phyloP scores from a whole-genome alignment of 2,888 invertebrate genomes.

The Stratiomys singularior region DNA sequence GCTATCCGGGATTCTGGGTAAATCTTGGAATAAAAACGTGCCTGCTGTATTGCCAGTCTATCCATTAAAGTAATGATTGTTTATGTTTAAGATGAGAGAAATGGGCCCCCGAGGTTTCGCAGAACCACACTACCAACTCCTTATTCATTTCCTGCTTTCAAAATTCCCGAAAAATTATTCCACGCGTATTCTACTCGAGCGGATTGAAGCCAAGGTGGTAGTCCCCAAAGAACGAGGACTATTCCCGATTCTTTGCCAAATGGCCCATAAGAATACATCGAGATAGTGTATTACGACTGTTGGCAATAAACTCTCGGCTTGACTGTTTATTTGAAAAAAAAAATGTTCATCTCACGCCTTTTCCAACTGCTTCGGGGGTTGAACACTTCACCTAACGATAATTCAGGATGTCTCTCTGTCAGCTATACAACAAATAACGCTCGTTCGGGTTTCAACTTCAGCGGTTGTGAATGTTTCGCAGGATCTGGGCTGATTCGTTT shows the following conservation, averaged over 20 bases:
- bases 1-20: no score
- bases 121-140: constrained; percentile 6
- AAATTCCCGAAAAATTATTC: constrained; percentile 3
- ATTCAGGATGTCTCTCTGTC: constrained; percentile 47
- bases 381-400: constrained; percentile 32
- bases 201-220: background rate
- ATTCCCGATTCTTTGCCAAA: constrained; percentile 49
- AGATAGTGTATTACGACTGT: constrained; percentile 51
- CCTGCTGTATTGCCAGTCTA: constrained; percentile 47
- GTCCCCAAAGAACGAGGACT: constrained; percentile 14
- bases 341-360: constrained; percentile 30
- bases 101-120: constrained; percentile 39
- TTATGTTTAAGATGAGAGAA: constrained; percentile 52
- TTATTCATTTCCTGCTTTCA: constrained; percentile 7
- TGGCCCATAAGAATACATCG: constrained; percentile 52
- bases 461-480: constrained; percentile 21
- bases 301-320: constrained; percentile 49
- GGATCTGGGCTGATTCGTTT: constrained; percentile 50
- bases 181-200: background rate
- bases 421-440: background rate
- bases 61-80: constrained; percentile 52
- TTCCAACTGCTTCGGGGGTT: background rate
- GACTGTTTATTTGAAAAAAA: constrained; percentile 49
- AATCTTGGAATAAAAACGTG: background rate
- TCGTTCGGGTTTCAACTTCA: constrained; percentile 5